Conservation (phyloP, 1,140 invertebrate species). For the Octopus bimaculoides region DNA sequence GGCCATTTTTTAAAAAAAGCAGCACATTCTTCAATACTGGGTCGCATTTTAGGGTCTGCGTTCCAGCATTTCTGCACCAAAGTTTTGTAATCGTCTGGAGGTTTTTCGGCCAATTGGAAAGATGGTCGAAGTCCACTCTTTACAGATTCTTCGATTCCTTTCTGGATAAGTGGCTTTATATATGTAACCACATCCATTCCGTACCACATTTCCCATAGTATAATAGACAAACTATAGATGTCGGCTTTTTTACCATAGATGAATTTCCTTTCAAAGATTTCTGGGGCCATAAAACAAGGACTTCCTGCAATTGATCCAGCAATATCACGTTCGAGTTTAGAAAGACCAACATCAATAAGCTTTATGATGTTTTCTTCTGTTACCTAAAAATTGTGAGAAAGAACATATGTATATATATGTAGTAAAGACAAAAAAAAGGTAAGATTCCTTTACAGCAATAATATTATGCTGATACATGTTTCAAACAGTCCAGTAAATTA, state of each 20-base stretch:
- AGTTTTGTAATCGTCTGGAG: constrained; percentile 21
- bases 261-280: constrained; percentile 21
- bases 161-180: constrained; percentile 25
- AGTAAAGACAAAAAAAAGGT: too few species aligned
- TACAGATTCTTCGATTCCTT: constrained; percentile 26
- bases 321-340: constrained; percentile 40
- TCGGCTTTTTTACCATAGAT: constrained; percentile 36
- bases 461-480: too few species aligned
- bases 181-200: constrained; percentile 40
- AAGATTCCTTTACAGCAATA: too few species aligned
- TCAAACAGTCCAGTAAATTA: too few species aligned
- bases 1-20: background rate
- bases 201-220: constrained; percentile 51
- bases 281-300: constrained; percentile 48
- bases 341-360: constrained; percentile 47
- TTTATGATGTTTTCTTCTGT: constrained; percentile 37
- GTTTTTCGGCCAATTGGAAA: constrained; percentile 21
- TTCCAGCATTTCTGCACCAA: constrained; percentile 31
- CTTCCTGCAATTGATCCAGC: constrained; percentile 40
- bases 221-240: constrained; percentile 41
- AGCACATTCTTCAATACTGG: background rate
- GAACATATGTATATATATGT: too few species aligned
- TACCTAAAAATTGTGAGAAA: constrained; percentile 29
- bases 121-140: constrained; percentile 30
- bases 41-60: constrained; percentile 21